Conservation (phyloP, 2,888 invertebrate genomes). For the Liopterus haemorrhoidalis region DNA sequence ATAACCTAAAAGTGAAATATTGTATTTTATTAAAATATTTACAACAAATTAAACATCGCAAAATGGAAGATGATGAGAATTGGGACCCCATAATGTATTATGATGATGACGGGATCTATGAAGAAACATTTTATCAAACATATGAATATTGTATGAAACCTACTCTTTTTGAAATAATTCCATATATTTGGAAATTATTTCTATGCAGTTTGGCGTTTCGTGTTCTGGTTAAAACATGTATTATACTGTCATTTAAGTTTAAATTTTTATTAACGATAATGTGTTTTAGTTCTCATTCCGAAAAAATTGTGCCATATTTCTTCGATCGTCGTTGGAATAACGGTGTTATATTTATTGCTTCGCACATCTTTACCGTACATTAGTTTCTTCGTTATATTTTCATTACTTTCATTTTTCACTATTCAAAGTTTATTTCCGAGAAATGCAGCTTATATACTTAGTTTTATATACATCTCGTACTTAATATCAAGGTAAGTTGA, state of each 20-base stretch:
- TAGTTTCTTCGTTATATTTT: slow-evolving; percentile 8
- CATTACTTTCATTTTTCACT: slow-evolving; percentile 5
- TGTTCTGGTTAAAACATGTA: slow-evolving; percentile 26
- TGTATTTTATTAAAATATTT: no score
- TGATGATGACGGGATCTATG: slow-evolving; percentile 2
- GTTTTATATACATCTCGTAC: slow-evolving; percentile 8
- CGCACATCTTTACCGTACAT: slow-evolving; percentile 6
- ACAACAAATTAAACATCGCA: no score
- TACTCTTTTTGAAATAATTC: slow-evolving; percentile 24
- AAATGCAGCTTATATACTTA: slow-evolving; percentile 5
- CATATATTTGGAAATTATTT: slow-evolving; percentile 25
- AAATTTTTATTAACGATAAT: slow-evolving; percentile 4
- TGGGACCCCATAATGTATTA: slow-evolving; percentile 13
- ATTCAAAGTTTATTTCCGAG: slow-evolving; percentile 4
- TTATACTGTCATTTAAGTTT: neutral
- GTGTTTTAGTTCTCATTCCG: slow-evolving; percentile 7
- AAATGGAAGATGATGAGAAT: slow-evolving; percentile 16
- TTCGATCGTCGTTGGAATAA: slow-evolving; percentile 12
- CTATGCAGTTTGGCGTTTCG: slow-evolving; percentile 27
- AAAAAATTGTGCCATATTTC: slow-evolving; percentile 9
- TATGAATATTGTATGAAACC: slow-evolving; percentile 28
- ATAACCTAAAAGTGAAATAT: no score
- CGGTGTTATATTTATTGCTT: slow-evolving; percentile 8
- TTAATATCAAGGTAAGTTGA: slow-evolving; percentile 13
- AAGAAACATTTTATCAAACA: slow-evolving; percentile 12